phyloP scores from a whole-genome alignment of 2,888 invertebrate genomes.

The Nipponacmea schrenckii region DNA sequence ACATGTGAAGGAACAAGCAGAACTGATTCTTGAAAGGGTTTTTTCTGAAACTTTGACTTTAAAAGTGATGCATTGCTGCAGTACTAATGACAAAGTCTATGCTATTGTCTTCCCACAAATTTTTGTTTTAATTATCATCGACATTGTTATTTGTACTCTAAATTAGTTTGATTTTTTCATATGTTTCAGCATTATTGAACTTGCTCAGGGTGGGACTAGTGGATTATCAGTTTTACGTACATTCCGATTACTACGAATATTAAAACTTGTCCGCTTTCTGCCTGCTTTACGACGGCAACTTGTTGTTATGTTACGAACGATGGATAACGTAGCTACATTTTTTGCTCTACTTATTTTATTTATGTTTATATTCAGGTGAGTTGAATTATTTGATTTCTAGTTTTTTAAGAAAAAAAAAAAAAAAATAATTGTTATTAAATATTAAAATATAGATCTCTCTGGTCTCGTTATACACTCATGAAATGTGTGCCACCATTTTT shows the following conservation, averaged over 20 bases:
- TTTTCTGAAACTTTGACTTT: too few species aligned
- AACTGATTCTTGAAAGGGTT: too few species aligned
- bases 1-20: too few species aligned
- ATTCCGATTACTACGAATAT: slow-evolving; percentile 93
- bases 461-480: too few species aligned
- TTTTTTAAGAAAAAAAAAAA: background rate
- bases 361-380: slow-evolving; percentile 99
- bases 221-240: slow-evolving; percentile 97
- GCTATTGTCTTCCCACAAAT: too few species aligned
- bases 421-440: too few species aligned
- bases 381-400: slow-evolving; percentile 43
- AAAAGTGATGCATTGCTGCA: too few species aligned
- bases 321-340: slow-evolving; percentile 99
- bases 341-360: slow-evolving; percentile 98
- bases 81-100: too few species aligned
- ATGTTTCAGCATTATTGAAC: slow-evolving; percentile 70
- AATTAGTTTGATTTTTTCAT: slow-evolving; percentile 7
- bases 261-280: slow-evolving; percentile 96
- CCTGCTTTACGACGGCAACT: slow-evolving; percentile 96
- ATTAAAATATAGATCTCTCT: too few species aligned
- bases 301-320: slow-evolving; percentile 98
- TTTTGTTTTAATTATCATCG: too few species aligned
- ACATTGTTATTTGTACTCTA: too few species aligned
- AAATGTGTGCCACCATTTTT: too few species aligned
- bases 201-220: slow-evolving; percentile 79